Base-by-base conservation (phyloP, 2,797 vertebrate species). In the Nannoperca australis region DNA sequence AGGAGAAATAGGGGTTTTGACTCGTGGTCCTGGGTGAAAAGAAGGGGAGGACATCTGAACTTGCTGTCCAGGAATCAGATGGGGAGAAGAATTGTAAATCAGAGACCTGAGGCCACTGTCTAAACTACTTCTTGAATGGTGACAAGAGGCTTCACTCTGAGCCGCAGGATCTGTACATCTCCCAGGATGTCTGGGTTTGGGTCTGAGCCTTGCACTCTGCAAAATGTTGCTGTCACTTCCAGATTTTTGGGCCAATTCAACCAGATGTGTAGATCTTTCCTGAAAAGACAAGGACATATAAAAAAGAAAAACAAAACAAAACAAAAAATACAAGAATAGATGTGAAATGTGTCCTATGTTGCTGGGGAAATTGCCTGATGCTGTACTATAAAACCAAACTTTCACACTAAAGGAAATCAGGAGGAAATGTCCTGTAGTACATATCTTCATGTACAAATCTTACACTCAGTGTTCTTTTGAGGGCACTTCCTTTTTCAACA, bases 21-120 rank as follows among this genome's bases (percentile, higher is more conserved):
- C 50, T 44, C 0, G 44, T 27, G 42, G 20, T 68, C 59, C 27
- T 3, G 50, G 75, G 76, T 87, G 90, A 13, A 76, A 71, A 82
- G 55, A 68, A 44, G 90, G 84, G 59, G 68, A 94, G 85, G 93
- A 89, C 85, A 90, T 92, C 53, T 72, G 77, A 79, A 72, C 38
- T 51, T 63, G 53, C 6, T 78, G 76, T 65, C 47, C 83, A 69
- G 32, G 49, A 56, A 56, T 84, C 51, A 79, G 61, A 60, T 20
- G 22, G 14, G 51, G 36, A 68, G 47, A 65, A 34, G 60, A 56
- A 47, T 40, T 70, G 30, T 38, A 47, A 69, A 74, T 32, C 2
- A 34, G 58, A 75, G 77, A 75, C 73, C 70, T 60, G 14, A 68
- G 45, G 24, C 59, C 76, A 59, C 56, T 22, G 58, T 73, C 20